phyloP scores from a whole-genome alignment of 2,888 invertebrate species.

The Podabrus alpinus region DNA sequence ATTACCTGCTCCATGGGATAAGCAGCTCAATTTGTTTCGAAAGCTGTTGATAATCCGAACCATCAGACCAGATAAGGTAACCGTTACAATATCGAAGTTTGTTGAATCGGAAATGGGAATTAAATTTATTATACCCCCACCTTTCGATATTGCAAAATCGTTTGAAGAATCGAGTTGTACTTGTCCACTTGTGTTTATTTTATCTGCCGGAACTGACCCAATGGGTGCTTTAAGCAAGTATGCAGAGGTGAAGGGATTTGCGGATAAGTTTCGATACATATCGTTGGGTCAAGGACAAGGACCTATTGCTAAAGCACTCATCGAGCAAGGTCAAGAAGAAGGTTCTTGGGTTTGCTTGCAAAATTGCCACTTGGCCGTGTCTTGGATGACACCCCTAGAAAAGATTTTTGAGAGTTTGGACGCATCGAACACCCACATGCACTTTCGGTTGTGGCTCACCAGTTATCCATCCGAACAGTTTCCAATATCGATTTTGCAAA shows the following conservation, averaged over 20 bases:
- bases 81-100: constrained; percentile 74
- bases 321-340: constrained; percentile 68
- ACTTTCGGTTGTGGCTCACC: constrained; percentile 88
- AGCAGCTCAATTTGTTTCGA: constrained; percentile 68
- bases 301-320: constrained; percentile 71
- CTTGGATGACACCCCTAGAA: constrained; percentile 79
- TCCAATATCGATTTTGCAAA: constrained; percentile 84
- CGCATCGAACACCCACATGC: constrained; percentile 67
- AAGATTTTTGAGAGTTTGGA: constrained; percentile 75
- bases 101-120: constrained; percentile 70
- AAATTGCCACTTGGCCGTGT: constrained; percentile 83
- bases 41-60: constrained; percentile 79
- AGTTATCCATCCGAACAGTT: constrained; percentile 86
- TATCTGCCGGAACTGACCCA: constrained; percentile 85
- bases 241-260: constrained; percentile 71
- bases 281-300: constrained; percentile 84
- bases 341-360: constrained; percentile 85
- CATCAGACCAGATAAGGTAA: constrained; percentile 86
- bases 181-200: constrained; percentile 78
- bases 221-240: constrained; percentile 78
- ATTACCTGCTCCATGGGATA: constrained; percentile 75
- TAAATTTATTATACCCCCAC: constrained; percentile 77
- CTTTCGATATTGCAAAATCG: constrained; percentile 77
- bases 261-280: constrained; percentile 68
- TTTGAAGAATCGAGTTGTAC: constrained; percentile 76